Percentiles rank a stretch among this genome's conserved stretches.
Conservation (phyloP, 2,888 invertebrate genomes). For the Archips crataeganus region DNA sequence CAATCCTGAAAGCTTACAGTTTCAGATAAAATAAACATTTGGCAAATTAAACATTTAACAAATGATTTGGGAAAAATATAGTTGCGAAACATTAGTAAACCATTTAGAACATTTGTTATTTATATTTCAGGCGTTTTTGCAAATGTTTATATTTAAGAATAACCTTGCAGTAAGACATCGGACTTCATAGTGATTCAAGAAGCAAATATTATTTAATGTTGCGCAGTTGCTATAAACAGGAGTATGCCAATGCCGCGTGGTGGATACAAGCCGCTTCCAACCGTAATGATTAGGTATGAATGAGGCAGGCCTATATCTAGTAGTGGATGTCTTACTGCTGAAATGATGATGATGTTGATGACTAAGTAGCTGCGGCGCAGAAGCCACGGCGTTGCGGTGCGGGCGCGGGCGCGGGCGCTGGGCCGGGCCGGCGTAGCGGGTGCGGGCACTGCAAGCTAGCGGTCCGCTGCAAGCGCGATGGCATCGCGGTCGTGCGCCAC, state of each 20-base stretch:
- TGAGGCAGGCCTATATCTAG: too few relatives aligned
- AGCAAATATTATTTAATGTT: too few relatives aligned
- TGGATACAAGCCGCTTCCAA: not conserved
- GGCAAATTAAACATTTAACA: too few relatives aligned
- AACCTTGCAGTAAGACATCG: not conserved
- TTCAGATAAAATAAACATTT: too few relatives aligned
- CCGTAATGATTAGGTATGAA: too few relatives aligned
- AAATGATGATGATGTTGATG: too few relatives aligned
- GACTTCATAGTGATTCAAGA: too few relatives aligned
- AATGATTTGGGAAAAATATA: too few relatives aligned
- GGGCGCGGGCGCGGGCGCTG: not conserved
- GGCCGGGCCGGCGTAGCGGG: conserved; percentile 1
- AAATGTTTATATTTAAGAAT: not conserved
- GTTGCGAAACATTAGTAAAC: too few relatives aligned
- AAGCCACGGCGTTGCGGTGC: not conserved
- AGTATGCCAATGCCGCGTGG: not conserved
- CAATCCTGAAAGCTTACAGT: too few relatives aligned
- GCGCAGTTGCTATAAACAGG: too few relatives aligned
- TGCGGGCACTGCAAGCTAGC: conserved; percentile 56
- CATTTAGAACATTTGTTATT: not conserved
- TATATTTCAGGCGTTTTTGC: not conserved
- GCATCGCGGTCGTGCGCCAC: conserved; percentile 83
- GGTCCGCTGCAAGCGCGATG: conserved; percentile 71
- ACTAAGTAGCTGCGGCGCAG: not conserved
- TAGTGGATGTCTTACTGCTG: too few relatives aligned